Base-by-base conservation (phyloP, 1,140 invertebrate genomes). In the Euwallacea fornicatus region DNA sequence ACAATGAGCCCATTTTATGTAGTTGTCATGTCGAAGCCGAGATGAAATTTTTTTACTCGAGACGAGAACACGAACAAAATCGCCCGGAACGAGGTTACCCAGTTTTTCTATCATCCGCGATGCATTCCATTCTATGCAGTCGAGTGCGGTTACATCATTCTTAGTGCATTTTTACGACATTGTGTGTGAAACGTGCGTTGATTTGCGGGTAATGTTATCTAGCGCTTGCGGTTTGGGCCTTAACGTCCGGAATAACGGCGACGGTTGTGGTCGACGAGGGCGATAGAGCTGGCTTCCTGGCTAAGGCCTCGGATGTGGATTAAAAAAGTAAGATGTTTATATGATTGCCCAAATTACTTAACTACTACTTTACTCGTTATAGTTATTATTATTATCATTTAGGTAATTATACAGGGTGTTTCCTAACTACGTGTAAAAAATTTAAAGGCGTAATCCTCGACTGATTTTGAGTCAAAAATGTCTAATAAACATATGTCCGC, bases 61-160 rank as follows among this genome's bases (percentile, higher is more conserved):
- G n/a, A 16, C 55, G 55, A 10, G 21, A 58, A 21, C 55, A 10
- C 6, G 55, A 58, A 58, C 21, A 16, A 58, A 58, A 58, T 21
- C 16, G 21, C 55, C 21, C 55, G n/a, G 55, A 58, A 16, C 55
- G 55, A 58, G 55, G 55, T 58, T 58, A 58, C 7, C 55, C 7
- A 33, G 55, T 58, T 58, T 58, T 58, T 58, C n/a, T 21, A 15
- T 53, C 11, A 6, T 6, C 50, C 11, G 15, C 11, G 11, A 13
- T 50, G 47, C 13, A 13, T 50, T 10, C 13, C 10, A 11, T 10
- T 50, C 10, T 50, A 13, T 50, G 47, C 13, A 15, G 21, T 33
- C 21, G 21, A 33, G 21, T 33, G 21, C 21, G 21, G 21, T 33
- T 33, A 33, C 21, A 33, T 33, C 21, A 33, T 53, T 15, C 11